Conservation (phyloP, 23 tunicate species). For the Styela plicata region DNA sequence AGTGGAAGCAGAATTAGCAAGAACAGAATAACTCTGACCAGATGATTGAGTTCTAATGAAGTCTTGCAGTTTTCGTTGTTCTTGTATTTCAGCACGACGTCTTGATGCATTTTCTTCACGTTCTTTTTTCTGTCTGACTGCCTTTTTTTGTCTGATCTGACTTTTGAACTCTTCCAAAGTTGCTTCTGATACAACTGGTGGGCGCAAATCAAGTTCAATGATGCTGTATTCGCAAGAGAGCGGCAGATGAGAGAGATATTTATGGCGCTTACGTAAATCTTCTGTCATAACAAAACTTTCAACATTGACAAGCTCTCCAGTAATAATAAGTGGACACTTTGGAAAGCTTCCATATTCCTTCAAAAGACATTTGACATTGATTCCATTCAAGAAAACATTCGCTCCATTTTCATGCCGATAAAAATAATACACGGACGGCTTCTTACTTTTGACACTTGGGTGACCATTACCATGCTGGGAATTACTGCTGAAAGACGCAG, state of each 20-base stretch:
- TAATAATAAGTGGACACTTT: slow-evolving; percentile 48
- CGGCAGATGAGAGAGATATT: slow-evolving; percentile 74
- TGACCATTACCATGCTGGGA: background rate
- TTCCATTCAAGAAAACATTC: slow-evolving; percentile 61
- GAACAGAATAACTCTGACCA: background rate
- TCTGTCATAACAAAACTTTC: slow-evolving; percentile 64
- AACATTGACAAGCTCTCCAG: slow-evolving; percentile 60
- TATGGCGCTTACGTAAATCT: slow-evolving; percentile 60
- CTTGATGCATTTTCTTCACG: slow-evolving; percentile 60
- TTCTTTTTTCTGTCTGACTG: slow-evolving; percentile 47
- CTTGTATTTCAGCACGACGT: slow-evolving; percentile 48
- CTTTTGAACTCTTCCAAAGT: slow-evolving; percentile 52
- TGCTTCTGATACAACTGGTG: slow-evolving; percentile 53
- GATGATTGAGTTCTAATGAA: background rate
- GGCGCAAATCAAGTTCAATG: slow-evolving; percentile 78
- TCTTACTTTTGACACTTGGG: background rate
- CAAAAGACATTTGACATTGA: slow-evolving; percentile 68
- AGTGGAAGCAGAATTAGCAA: background rate
- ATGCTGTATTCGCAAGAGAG: slow-evolving; percentile 67
- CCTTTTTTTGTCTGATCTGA: slow-evolving; percentile 38
- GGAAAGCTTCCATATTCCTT: slow-evolving; percentile 59
- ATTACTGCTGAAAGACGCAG: background rate
- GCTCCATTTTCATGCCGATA: slow-evolving; percentile 62
- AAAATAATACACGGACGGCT: background rate
- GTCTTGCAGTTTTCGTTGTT: background rate